Base-by-base conservation (phyloP, 2,797 vertebrate genomes). In the Esox masquinongy region DNA sequence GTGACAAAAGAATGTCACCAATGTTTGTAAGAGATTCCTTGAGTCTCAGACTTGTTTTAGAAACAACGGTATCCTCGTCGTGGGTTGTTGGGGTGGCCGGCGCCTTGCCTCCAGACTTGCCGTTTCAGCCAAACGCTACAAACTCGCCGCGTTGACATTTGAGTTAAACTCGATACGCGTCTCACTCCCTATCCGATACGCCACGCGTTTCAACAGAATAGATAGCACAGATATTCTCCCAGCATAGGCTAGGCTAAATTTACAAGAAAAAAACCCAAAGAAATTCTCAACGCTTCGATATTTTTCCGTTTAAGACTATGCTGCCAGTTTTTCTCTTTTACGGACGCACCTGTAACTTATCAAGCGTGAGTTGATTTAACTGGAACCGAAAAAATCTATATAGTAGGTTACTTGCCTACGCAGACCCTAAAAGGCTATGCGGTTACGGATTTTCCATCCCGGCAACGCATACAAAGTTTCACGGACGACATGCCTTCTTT, bases 101-200 rank as follows among this genome's bases (percentile, higher is more conserved):
- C 26, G 53, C 74, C 22, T 51, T 74, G 64, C 29, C 39, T 72
- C 9, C 15, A 43, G 68, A 71, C 56, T 50, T 71, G 22, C 51
- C 14, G 70, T 66, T 31, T 73, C 69, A 59, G 73, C 56, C 80
- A 53, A 75, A 68, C 72, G 71, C 63, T 79, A 68, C 76, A 69
- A 77, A 79, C 7, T 61, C 74, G 68, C 67, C 29, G 22, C 68
- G 39, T 53, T 56, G 70, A 73, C 80, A 75, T 80, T 76, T 59
- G 69, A 73, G 70, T 11, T 29, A 66, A 74, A 29, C 29, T 64
- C 49, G 24, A 56, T 56, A 15, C 16, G 50, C 19, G 16, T 3
- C 39, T 43, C 39, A 7, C 39, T 84, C 77, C 71, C n/a, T 71
- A 76, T 70, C 70, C 71, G 70, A 14, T 0, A 5, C 15, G 67